Evolutionary conservation across 2,113 vertebrate species (phyloP), one percentile per base, ranked within the genome.

Genomic region (Oncorhynchus nerka): DNA sequence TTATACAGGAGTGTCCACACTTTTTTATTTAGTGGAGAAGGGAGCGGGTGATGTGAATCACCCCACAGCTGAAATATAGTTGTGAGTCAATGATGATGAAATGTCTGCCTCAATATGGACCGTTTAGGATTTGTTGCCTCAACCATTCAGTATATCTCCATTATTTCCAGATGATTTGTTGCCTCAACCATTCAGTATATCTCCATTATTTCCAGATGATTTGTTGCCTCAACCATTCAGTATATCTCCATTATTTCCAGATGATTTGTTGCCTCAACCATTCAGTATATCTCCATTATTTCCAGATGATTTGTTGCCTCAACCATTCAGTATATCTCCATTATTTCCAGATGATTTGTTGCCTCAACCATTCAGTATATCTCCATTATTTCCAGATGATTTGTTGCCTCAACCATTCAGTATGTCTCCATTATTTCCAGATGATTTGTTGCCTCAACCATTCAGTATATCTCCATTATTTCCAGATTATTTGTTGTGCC

Each of bases 401-500:
- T 4, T 61, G 77, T 74, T 32, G 30, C 70, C 77, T 80, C 45
- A 22, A 57, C 68, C 75, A 81, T 80, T 45, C 39, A 66, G 81
- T 39, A 30, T 49, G 73, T 85, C 73, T 75, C 75, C 45, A 81
- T 74, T 83, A 77, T 73, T 77, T 34, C 66, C 74, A 71, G 76
- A 79, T 75, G 45, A 5, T 24, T 4, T 61, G 77, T 74, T 32
- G 30, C 70, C 77, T 80, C 45, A 22, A 57, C 68, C 75, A 81
- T 80, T 45, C 39, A 66, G 81, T 39, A 30, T 49, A 74, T 85
- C 73, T 75, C 75, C 45, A 81, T 74, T 83, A 77, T 73, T 77
- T 34, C 66, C 74, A 71, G 76, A 79, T 75, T 66, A 78, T 82
- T 77, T 73, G 69, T 34, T 66, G 77, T 77, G 80, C 71, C 83